Evolutionary conservation across 1,140 invertebrate species (phyloP).

Genomic region (Zaprionus kolodkinae): DNA sequence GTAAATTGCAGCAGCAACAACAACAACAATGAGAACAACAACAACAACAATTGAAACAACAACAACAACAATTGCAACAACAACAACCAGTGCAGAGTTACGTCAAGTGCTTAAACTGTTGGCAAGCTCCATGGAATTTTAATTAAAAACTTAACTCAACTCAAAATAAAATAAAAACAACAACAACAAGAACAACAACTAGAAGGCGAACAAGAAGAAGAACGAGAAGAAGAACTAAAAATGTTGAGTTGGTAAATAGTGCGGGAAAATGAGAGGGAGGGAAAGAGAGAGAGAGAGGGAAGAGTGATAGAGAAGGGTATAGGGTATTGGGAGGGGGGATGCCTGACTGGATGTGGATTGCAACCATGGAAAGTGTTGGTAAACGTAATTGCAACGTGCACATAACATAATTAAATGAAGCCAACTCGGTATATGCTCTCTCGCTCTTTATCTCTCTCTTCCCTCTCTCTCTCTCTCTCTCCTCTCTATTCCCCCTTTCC

Average conservation of each 20-base stretch:
- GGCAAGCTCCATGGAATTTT: slow-evolving; percentile 46
- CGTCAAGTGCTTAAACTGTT: slow-evolving; percentile 41
- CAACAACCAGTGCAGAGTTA: slow-evolving; percentile 38
- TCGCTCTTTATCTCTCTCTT: too few relatives aligned
- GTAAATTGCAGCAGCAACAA: slow-evolving; percentile 33
- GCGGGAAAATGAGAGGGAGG: background rate
- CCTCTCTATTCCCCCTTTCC: too few relatives aligned
- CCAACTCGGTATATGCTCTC: background rate
- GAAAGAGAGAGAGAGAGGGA: accelerated
- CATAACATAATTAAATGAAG: slow-evolving; percentile 6
- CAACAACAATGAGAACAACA: slow-evolving; percentile 7
- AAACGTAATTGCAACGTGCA: slow-evolving; percentile 1
- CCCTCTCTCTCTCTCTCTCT: too few relatives aligned
- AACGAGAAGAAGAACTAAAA: slow-evolving; percentile 5
- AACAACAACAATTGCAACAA: slow-evolving; percentile 15
- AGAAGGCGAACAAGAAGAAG: background rate
- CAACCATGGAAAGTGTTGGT: background rate
- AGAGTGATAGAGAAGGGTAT: too few relatives aligned
- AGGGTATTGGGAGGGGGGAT: background rate
- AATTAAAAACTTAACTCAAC: slow-evolving; percentile 49
- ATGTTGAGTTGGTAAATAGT: background rate
- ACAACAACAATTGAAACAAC: slow-evolving; percentile 1
- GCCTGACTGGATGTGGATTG: background rate
- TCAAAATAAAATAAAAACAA: slow-evolving; percentile 4
- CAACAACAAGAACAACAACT: background rate